Base-by-base conservation (phyloP, 2,888 invertebrate genomes). In the Dendrolimus houi region DNA sequence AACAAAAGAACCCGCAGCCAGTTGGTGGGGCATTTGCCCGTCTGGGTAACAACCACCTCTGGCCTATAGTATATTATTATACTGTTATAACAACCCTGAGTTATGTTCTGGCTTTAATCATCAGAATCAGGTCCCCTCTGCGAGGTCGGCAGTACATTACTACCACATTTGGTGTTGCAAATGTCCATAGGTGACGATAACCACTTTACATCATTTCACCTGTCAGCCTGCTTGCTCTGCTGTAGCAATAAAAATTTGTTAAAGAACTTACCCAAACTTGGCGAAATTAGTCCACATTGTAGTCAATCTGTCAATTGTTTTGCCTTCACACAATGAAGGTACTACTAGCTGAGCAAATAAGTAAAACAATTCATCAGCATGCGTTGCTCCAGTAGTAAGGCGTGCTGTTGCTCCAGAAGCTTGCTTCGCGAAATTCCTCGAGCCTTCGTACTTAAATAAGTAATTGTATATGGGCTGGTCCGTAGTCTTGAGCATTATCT, bases 241-340 rank as follows among this genome's bases (percentile, higher is more conserved):
- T 29, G 29, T 9, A 57, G 12, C 58, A 55, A 14, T 54, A 55
- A 13, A 54, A 56, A 55, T 47, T 13, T 41, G n/a, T 52, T 40
- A 40, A 29, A 52, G 14, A 55, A 67, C 77, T 71, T 59, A 81
- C 84, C 85, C 80, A 63, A 74, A 81, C 68, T 87, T 87, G 0
- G 85, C 87, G 60, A 87, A 87, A 60, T 87, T 85, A 0, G 85
- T 85, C 86, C 85, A 87, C 67, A 87, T 56, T 0, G 80, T 79
- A 0, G 83, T 75, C 66, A 86, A 68, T 55, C 62, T 74, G 0
- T 83, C 69, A 17, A 86, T 81, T 77, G 85, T 85, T 47, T 72
- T 61, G 7, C 58, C 62, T 58, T 87, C 87, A 52, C 81, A 79
- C 8, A 81, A 59, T 0, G 68, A 61, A 0, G 77, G 70, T 0